phyloP scores from a whole-genome alignment of 2,113 vertebrate genomes.

The Lipotes vexillifer region DNA sequence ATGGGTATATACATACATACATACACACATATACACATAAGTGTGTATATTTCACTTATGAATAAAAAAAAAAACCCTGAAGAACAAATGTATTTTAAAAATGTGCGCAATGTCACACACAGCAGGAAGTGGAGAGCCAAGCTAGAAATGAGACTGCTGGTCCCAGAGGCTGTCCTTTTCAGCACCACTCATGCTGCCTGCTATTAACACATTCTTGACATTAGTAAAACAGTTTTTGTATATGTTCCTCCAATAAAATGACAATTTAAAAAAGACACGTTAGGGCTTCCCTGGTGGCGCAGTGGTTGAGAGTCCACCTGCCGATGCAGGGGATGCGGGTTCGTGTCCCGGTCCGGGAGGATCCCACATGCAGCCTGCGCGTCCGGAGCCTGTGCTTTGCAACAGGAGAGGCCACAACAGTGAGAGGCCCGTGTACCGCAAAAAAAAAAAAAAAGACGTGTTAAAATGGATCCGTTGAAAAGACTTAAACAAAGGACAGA shows the following conservation, averaged over 20 bases:
- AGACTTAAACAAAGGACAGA: background rate
- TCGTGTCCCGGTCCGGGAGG: too few relatives aligned
- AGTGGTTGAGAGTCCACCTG: too few relatives aligned
- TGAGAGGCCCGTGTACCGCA: too few relatives aligned
- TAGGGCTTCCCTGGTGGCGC: background rate
- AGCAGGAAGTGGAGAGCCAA: background rate
- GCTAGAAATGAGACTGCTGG: background rate
- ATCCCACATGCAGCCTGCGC: too few relatives aligned
- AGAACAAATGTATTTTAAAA: background rate
- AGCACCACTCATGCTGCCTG: background rate
- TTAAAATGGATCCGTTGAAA: background rate
- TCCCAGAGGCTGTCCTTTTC: background rate
- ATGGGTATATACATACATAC: background rate
- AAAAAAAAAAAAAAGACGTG: background rate
- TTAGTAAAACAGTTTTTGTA: background rate
- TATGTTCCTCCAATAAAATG: background rate
- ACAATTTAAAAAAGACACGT: background rate
- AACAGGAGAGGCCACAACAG: too few relatives aligned
- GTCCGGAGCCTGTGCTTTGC: too few relatives aligned
- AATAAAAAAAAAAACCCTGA: background rate
- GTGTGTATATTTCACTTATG: background rate
- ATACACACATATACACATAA: background rate
- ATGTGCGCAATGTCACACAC: background rate
- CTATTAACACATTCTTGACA: background rate
- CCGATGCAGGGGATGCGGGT: too few relatives aligned